Evolutionary conservation across 2,888 invertebrate species (phyloP), one percentile per base, ranked within the genome.

Genomic region (Cylloceria caligata): DNA sequence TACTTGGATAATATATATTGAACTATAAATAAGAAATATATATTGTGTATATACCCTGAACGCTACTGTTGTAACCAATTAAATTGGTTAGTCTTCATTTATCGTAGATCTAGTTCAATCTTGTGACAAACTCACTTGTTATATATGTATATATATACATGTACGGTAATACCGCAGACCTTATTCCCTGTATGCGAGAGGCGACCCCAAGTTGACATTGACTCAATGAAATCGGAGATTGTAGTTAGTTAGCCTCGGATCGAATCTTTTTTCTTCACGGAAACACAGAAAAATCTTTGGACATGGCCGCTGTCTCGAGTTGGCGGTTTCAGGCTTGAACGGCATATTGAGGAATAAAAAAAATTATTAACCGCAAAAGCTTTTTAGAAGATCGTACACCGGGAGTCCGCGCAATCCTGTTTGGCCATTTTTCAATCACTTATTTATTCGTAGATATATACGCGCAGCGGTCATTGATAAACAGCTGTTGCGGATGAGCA

Each of bases 241-340:
- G 60, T 65, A 82, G 81, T 84, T 65, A 82, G 81, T 84, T 85
- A 71, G 65, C 83, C 85, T 84, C 69, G 71, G 52, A 62, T 83
- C 68, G 72, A 49, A 64, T 52, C 49, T 60, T 68, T 52, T 74
- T 47, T 55, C 27, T 74, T 30, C 19, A 65, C 64, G 47, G 16
- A 27, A 47, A 76, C 34, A 13, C 21, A 69, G 13, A 62, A 65
- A 55, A 65, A 64, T 65, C 7, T 6, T 49, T 19, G 42, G n/a
- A 42, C 36, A 45, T 55, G 0, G 55, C 11, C 21, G 21, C 11
- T 55, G 77, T 80, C 42, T 77, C 74, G 47, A 27, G 11, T 80
- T 84, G 45, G 83, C 64, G 74, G 67, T 67, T 74, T 52, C 27
- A 19, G 45, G 47, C 39, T 5, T 45, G n/a, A 57, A 27, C 47